Evolutionary conservation across 2,888 invertebrate species (phyloP).

Genomic region (Pandemis heparana): DNA sequence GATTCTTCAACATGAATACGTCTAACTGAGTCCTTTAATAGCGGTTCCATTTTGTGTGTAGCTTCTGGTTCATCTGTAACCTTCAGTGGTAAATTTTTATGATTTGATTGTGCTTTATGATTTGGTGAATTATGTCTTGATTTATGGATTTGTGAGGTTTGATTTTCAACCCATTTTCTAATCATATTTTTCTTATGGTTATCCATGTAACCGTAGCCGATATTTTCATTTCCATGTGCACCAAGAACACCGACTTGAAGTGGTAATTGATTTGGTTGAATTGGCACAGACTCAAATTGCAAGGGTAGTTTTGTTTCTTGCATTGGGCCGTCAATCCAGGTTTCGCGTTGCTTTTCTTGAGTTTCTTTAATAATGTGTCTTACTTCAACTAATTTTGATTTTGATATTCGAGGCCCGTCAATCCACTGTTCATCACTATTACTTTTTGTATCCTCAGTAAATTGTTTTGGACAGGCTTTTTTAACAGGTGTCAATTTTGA

Average conservation of each 20-base stretch:
- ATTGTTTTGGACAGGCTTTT: slow-evolving; percentile 76
- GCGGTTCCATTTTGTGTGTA: slow-evolving; percentile 76
- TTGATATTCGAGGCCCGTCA: slow-evolving; percentile 96
- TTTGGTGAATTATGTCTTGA: slow-evolving; percentile 85
- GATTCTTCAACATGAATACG: slow-evolving; percentile 86
- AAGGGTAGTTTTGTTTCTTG: slow-evolving; percentile 85
- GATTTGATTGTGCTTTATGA: slow-evolving; percentile 64
- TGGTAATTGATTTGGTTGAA: slow-evolving; percentile 82
- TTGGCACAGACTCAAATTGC: slow-evolving; percentile 84
- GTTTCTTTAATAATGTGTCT: slow-evolving; percentile 92
- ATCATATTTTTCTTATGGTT: slow-evolving; percentile 97
- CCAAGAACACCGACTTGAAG: slow-evolving; percentile 76
- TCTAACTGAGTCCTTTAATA: slow-evolving; percentile 82
- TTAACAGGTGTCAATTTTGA: slow-evolving; percentile 84
- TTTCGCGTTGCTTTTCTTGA: slow-evolving; percentile 93
- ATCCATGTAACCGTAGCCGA: slow-evolving; percentile 96
- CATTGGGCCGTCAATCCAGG: slow-evolving; percentile 98
- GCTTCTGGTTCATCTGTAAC: slow-evolving; percentile 62
- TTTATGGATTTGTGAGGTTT: slow-evolving; percentile 92
- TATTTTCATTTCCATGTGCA: slow-evolving; percentile 78
- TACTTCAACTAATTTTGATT: slow-evolving; percentile 93
- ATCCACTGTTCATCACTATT: slow-evolving; percentile 97
- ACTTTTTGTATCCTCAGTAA: slow-evolving; percentile 71
- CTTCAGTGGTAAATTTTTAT: slow-evolving; percentile 65
- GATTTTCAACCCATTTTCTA: slow-evolving; percentile 96